Conservation (phyloP, 92 coral and sea anemone genomes). For the Palythoa heliodiscus region DNA sequence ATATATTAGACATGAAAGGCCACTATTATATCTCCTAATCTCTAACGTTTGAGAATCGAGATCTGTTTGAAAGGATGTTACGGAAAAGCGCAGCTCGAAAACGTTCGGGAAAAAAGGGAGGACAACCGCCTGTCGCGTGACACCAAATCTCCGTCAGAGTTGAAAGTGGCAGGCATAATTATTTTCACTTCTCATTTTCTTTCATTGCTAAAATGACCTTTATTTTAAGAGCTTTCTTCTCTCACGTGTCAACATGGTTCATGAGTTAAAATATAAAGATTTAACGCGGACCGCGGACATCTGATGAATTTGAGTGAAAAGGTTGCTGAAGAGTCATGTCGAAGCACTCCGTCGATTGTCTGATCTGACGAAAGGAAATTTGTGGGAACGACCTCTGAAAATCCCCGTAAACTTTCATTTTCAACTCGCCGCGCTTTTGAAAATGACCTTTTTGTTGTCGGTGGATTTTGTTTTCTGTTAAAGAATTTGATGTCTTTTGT, state of each 20-base stretch:
- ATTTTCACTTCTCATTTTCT: not conserved
- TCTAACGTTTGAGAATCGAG: not conserved
- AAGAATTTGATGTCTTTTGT: conserved; percentile 14
- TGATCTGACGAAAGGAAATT: not conserved
- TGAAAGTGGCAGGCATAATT: not conserved
- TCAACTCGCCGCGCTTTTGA: not conserved
- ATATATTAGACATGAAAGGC: not conserved
- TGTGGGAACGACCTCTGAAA: conserved; percentile 10
- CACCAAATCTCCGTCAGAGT: not conserved
- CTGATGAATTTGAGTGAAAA: not conserved
- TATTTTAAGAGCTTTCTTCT: not conserved
- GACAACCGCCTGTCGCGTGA: conserved; percentile 31
- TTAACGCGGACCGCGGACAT: not conserved
- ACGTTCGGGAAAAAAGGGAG: not conserved
- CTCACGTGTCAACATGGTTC: not conserved
- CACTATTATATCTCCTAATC: not conserved
- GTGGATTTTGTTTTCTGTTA: conserved; percentile 6
- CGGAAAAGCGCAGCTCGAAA: conserved; percentile 6
- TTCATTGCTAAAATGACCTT: not conserved
- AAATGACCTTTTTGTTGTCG: not conserved
- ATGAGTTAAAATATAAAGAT: not conserved
- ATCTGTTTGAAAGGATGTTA: not conserved
- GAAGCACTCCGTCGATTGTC: not conserved
- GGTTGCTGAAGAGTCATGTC: not conserved
- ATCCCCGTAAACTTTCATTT: not conserved